Base-by-base conservation (phyloP, 30 jellyfish, hydroid and myxozoan genomes). In the Calvadosia cruxmelitensis region DNA sequence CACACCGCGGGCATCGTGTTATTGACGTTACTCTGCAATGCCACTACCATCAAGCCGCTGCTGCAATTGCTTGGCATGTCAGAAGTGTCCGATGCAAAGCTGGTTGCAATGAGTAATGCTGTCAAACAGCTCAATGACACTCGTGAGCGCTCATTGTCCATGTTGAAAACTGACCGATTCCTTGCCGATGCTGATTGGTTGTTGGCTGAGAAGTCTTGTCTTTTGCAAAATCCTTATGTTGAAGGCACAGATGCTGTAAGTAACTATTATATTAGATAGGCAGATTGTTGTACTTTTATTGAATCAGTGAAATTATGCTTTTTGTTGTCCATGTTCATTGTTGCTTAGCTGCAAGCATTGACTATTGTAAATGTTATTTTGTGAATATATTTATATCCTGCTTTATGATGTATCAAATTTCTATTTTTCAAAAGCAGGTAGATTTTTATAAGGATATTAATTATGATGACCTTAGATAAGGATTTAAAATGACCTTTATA, bases 181-280 rank as follows among this genome's bases (percentile, higher is more conserved):
- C 66, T 86, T 76, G 89, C 96, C 26, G 96, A 86, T 66, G 86
- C 96, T 33, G 96, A 86, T 67, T 86, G 96, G 96, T 50, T 51
- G 67, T 66, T 63, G 16, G 96, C 92, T 13, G 94, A 79, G 27
- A 63, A 53, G 66, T 78, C 96, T 3, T 86, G 96, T 63, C 33
- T 29, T 28, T 52, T 86, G n/a, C 31, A 70, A 10, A 78, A 86
- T 48, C 96, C 96, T 7, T 86, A 86, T 64, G 83, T 70, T 1
- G 93, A 80, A 62, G 82, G 66, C 3, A 30, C 3, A 3, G 79
- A 33, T 23, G 78, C 57, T 71, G 95, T 85, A 33, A 29, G 80
- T 7, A 52, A 32, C 20, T 42, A 20, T 42, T 5, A 5, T 42
- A 20, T 20, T 42, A 42, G 20, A 5, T 10, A 42, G 57, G 20